Evolutionary conservation across 2,113 vertebrate genomes (phyloP).

Genomic region (Alouatta palliata): DNA sequence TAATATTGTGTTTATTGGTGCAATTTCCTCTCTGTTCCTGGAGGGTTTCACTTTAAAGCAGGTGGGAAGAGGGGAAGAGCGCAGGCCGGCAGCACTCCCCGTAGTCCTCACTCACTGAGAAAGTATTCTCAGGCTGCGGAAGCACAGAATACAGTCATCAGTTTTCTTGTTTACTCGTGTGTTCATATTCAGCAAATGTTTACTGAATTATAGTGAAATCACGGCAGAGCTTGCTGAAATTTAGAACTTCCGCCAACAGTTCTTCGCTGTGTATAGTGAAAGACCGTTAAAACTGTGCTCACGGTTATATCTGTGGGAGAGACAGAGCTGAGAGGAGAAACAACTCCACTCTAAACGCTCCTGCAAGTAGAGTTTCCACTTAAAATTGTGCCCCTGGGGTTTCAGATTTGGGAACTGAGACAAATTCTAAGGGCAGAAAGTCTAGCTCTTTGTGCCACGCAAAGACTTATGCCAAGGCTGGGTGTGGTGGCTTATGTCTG

Average conservation of each 20-base stretch:
- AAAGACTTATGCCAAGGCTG: too few relatives aligned
- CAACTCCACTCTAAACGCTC: neutral
- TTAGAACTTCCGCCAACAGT: neutral
- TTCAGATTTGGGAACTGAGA: neutral
- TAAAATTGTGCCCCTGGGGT: neutral
- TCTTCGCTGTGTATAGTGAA: neutral
- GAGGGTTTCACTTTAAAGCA: slow-evolving; percentile 57
- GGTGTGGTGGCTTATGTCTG: too few relatives aligned
- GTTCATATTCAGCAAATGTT: slow-evolving; percentile 41
- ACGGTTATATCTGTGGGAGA: neutral
- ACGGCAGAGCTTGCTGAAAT: slow-evolving; percentile 3
- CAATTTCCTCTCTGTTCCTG: slow-evolving; percentile 64
- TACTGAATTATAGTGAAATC: slow-evolving; percentile 41
- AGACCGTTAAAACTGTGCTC: neutral
- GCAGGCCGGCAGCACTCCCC: neutral
- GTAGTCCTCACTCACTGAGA: neutral
- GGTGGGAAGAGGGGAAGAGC: neutral
- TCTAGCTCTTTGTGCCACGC: fast-evolving
- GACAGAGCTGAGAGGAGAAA: neutral
- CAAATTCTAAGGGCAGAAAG: neutral
- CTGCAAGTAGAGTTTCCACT: neutral
- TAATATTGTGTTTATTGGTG: slow-evolving; percentile 70
- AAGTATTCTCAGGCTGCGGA: neutral
- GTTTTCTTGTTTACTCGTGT: slow-evolving; percentile 12
- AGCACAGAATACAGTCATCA: neutral